Evolutionary conservation across 1,140 invertebrate species (phyloP).

Genomic region (Drosophila virilis): DNA sequence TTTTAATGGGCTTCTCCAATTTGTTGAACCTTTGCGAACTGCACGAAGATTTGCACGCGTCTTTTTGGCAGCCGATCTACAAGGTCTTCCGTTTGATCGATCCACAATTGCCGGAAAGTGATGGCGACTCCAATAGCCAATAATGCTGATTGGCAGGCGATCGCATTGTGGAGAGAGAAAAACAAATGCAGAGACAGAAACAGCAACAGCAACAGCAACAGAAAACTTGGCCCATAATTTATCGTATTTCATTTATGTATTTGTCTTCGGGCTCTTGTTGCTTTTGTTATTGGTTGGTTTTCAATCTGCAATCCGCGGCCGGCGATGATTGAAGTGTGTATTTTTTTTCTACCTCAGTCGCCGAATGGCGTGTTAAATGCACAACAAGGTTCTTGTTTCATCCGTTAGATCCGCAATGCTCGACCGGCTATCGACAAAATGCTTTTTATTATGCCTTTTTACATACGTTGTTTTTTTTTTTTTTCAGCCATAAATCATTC

Average conservation of each 20-base stretch:
- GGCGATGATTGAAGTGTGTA: constrained; percentile 49
- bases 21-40: not conserved
- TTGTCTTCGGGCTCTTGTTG: constrained; percentile 48
- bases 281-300: constrained; percentile 12
- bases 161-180: constrained; percentile 1
- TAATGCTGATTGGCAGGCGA: constrained; percentile 60
- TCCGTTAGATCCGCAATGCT: constrained; percentile 79
- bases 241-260: constrained; percentile 71
- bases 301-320: constrained; percentile 12
- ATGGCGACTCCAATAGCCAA: constrained; percentile 46
- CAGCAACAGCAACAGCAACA: constrained; percentile 39
- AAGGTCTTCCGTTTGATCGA: constrained; percentile 71
- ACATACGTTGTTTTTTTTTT: constrained; percentile 52
- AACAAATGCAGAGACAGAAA: constrained; percentile 27
- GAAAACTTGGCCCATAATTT: constrained; percentile 78
- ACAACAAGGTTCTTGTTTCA: constrained; percentile 80
- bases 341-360: constrained; percentile 10
- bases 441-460: constrained; percentile 62
- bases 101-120: constrained; percentile 75
- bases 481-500: constrained; percentile 75
- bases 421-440: constrained; percentile 53
- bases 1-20: no score
- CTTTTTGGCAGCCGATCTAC: constrained; percentile 54
- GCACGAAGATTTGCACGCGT: constrained; percentile 55
- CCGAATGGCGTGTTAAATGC: constrained; percentile 73